Conservation (phyloP, 2,113 vertebrate genomes). For the Furnarius figulus region DNA sequence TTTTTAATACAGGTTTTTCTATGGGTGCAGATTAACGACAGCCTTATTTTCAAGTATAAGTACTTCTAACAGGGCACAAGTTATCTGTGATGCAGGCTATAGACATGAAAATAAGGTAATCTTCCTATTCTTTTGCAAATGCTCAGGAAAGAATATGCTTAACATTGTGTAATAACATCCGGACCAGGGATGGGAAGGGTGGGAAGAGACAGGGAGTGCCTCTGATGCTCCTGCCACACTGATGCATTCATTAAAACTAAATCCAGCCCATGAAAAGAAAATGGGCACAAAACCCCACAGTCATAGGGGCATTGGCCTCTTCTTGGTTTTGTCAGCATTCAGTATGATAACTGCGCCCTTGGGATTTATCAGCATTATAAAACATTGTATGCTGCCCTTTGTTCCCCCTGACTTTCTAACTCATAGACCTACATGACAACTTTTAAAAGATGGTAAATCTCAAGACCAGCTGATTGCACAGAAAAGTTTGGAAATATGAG, state of each 20-base stretch:
- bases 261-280: slow-evolving; percentile 17
- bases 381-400: not conserved
- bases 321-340: not conserved
- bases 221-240: not conserved
- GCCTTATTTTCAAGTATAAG: slow-evolving; percentile 21
- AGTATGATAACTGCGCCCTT: not conserved
- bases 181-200: not conserved
- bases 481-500: not conserved
- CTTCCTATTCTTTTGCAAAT: slow-evolving; percentile 63
- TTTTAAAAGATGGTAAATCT: not conserved
- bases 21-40: not conserved
- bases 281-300: not conserved
- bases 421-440: not conserved
- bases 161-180: slow-evolving; percentile 16
- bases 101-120: slow-evolving; percentile 61
- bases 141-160: slow-evolving; percentile 17
- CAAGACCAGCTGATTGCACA: not conserved
- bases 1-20: slow-evolving; percentile 22
- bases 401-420: not conserved
- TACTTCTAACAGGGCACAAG: not conserved
- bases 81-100: slow-evolving; percentile 28
- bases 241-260: not conserved
- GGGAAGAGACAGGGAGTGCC: not conserved
- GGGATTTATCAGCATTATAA: slow-evolving; percentile 9
- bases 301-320: not conserved